A percentile compares a stretch with the other conserved stretches of the same genome.
phyloP scores from a whole-genome alignment of 2,113 vertebrate genomes.

The Camarhynchus parvulus region DNA sequence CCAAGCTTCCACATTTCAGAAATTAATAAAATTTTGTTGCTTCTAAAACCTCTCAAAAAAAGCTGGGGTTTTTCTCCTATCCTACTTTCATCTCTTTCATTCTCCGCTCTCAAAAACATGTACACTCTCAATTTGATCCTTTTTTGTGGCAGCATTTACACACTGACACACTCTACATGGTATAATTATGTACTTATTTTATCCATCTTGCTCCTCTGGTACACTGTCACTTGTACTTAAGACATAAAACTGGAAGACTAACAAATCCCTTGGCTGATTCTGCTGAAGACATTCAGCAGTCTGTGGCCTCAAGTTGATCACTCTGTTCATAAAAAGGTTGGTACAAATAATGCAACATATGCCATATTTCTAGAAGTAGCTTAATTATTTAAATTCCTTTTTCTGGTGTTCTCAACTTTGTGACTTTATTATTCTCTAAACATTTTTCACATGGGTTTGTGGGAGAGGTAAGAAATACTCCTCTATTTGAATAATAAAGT shows the following conservation, averaged over 20 bases:
- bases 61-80: accelerated
- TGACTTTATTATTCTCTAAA: neutral
- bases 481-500: neutral
- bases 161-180: neutral
- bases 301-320: neutral
- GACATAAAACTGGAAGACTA: neutral
- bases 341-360: neutral
- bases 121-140: neutral
- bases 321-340: neutral
- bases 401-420: neutral
- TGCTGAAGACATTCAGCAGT: neutral
- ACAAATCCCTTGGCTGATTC: neutral
- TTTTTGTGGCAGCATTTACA: neutral
- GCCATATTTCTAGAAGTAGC: neutral
- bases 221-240: neutral
- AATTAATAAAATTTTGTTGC: neutral
- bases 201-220: neutral
- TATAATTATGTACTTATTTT: neutral
- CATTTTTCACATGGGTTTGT: neutral
- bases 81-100: neutral
- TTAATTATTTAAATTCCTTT: neutral
- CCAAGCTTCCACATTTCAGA: neutral
- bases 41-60: neutral
- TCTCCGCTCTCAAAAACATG: neutral
- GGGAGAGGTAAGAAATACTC: neutral